phyloP scores from a whole-genome alignment of 2,888 invertebrate genomes.

The Archaeoteleia sp. region DNA sequence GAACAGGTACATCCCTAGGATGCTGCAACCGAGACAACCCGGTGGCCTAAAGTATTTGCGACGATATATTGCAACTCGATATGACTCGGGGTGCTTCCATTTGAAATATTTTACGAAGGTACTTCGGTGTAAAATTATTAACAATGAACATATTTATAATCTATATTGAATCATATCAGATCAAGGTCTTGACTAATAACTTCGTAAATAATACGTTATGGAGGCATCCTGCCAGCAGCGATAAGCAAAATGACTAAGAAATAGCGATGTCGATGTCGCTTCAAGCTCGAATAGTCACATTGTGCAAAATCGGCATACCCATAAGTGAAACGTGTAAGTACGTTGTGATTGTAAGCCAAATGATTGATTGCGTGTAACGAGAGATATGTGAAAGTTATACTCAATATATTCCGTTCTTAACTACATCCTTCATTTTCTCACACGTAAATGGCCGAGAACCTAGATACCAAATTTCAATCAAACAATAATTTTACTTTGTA shows the following conservation, averaged over 20 bases:
- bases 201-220: conserved; percentile 46
- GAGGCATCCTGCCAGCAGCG: conserved; percentile 52
- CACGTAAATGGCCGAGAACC: neutral
- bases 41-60: conserved; percentile 69
- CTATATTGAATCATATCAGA: no score
- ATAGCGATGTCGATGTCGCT: conserved; percentile 67
- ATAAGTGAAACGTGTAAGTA: conserved; percentile 48
- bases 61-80: conserved; percentile 47
- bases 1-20: conserved; percentile 99
- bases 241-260: conserved; percentile 66
- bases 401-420: conserved; percentile 12
- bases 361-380: conserved; percentile 52
- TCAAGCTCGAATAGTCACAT: conserved; percentile 69
- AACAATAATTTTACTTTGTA: no score
- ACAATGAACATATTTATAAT: neutral
- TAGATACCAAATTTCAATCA: neutral
- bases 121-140: no score
- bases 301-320: conserved; percentile 66
- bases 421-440: neutral
- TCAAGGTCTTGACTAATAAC: neutral
- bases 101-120: conserved; percentile 34
- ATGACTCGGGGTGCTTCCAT: conserved; percentile 43
- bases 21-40: conserved; percentile 83
- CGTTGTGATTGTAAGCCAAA: conserved; percentile 51
- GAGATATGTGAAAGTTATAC: conserved; percentile 35